A percentile compares a stretch with the other conserved stretches of the same genome.
phyloP scores from a whole-genome alignment of 2,113 vertebrate genomes.

The Penelope pileata region DNA sequence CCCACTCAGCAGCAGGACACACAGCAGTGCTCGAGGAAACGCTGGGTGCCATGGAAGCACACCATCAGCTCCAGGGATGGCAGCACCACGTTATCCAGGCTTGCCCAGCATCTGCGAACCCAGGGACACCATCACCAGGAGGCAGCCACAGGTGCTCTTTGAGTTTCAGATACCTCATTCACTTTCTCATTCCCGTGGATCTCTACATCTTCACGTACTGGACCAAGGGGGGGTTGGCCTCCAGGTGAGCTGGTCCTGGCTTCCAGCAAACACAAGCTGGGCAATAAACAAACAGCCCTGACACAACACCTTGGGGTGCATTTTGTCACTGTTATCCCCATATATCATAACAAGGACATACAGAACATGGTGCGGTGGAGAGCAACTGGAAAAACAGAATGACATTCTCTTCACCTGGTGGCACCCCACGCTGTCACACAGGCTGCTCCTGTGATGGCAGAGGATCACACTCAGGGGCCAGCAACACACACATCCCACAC shows the following conservation, averaged over 20 bases:
- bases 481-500: accelerated
- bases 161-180: neutral
- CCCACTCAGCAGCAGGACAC: neutral
- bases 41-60: neutral
- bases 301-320: neutral
- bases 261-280: neutral
- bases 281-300: neutral
- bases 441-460: accelerated
- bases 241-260: neutral
- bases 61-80: accelerated
- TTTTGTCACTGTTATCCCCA: too few species aligned
- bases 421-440: neutral
- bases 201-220: neutral
- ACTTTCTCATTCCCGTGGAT: neutral
- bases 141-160: neutral
- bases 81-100: accelerated
- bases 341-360: neutral
- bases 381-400: accelerated
- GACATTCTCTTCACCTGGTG: neutral
- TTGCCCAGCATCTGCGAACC: neutral
- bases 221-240: neutral
- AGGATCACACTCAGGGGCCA: neutral
- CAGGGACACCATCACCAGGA: accelerated
- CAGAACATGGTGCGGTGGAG: neutral
- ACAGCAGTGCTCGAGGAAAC: neutral